Conservation (phyloP, 2,113 vertebrate genomes). For the human (Homo sapiens) region DNA sequence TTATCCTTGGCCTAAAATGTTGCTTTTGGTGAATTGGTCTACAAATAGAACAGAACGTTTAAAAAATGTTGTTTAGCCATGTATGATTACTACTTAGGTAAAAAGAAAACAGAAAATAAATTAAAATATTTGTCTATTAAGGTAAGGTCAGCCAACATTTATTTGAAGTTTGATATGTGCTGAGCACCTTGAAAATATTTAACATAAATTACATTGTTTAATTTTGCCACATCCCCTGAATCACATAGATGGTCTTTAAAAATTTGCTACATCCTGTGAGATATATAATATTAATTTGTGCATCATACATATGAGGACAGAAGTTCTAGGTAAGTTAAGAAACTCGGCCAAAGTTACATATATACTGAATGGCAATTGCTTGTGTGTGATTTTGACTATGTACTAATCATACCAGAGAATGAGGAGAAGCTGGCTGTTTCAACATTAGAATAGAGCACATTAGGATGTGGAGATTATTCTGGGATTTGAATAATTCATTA, state of each 20-base stretch:
- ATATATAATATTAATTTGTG: background rate
- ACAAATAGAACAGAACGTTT: background rate
- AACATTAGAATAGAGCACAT: slow-evolving; percentile 19
- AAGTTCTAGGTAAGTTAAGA: background rate
- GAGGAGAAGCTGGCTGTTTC: background rate
- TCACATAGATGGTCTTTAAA: too few species aligned
- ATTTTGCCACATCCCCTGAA: background rate
- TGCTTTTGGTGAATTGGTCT: background rate
- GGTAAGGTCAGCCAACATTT: background rate
- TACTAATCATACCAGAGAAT: background rate
- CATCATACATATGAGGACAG: background rate
- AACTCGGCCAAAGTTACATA: background rate
- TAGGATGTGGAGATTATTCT: background rate
- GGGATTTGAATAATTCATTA: background rate
- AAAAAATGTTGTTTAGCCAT: background rate
- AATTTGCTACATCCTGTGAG: background rate
- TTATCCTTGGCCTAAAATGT: background rate
- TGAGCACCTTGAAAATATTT: background rate
- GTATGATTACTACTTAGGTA: background rate
- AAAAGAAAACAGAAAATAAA: background rate
- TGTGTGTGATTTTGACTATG: background rate
- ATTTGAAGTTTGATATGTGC: background rate
- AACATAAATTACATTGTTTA: background rate
- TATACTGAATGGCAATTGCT: background rate
- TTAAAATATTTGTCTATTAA: background rate